Evolutionary conservation across 2,797 vertebrate species (phyloP).

Genomic region (Phrynocephalus vlangalii): DNA sequence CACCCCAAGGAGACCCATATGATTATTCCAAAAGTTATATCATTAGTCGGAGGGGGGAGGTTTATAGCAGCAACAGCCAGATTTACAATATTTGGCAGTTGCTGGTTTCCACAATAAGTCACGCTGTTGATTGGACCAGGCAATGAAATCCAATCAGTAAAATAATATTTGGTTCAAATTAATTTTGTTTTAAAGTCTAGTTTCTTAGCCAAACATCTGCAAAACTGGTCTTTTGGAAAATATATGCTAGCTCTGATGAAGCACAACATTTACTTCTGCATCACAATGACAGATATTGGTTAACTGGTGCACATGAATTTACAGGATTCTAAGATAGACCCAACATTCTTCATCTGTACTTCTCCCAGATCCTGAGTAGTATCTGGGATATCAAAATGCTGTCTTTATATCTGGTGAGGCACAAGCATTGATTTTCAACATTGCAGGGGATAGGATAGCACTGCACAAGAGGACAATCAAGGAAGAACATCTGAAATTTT

Average conservation of each 20-base stretch:
- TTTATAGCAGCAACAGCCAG: constrained; percentile 15
- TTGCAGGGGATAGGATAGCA: too few relatives aligned
- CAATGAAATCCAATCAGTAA: constrained; percentile 37
- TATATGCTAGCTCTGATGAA: constrained; percentile 55
- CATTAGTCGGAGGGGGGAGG: constrained; percentile 19
- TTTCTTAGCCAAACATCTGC: constrained; percentile 61
- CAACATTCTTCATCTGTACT: constrained; percentile 8
- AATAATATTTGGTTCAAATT: constrained; percentile 62
- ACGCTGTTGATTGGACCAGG: constrained; percentile 43
- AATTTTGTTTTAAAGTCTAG: constrained; percentile 57
- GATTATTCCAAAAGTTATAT: constrained; percentile 2
- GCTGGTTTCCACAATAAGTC: not conserved
- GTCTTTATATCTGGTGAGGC: not conserved
- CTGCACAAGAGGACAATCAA: not conserved
- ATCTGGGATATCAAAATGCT: not conserved
- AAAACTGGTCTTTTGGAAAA: constrained; percentile 62
- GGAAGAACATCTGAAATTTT: not conserved
- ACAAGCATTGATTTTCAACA: not conserved
- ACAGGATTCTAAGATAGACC: constrained; percentile 25
- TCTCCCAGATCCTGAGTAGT: not conserved
- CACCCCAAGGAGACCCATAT: constrained; percentile 20
- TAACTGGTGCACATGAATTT: constrained; percentile 53
- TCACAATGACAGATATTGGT: constrained; percentile 57
- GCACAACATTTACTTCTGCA: constrained; percentile 47
- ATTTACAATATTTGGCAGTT: constrained; percentile 33